phyloP scores from a whole-genome alignment of 1,140 invertebrate genomes.

The Meloidogyne chitwoodi region DNA sequence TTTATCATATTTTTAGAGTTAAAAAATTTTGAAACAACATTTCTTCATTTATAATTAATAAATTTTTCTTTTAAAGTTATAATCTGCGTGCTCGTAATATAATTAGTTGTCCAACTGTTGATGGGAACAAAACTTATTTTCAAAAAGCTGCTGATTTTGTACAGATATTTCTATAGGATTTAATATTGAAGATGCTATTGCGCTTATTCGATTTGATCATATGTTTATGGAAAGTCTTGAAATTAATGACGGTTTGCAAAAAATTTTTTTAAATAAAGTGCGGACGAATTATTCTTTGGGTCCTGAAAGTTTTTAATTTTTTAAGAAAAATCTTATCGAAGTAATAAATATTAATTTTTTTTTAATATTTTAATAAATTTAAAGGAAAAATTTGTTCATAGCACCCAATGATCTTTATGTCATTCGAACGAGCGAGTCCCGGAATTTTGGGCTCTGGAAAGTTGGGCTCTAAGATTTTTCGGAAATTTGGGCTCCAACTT shows the following conservation, averaged over 20 bases:
- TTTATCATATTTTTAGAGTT: no score
- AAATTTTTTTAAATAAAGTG: not conserved
- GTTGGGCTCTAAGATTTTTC: no score
- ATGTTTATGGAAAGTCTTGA: slow-evolving; percentile 95
- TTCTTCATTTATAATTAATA: not conserved
- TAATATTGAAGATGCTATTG: slow-evolving; percentile 92
- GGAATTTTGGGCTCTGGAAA: no score
- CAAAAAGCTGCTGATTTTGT: slow-evolving; percentile 98
- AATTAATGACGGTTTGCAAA: slow-evolving; percentile 74
- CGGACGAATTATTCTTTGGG: no score
- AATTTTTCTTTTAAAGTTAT: slow-evolving; percentile 66
- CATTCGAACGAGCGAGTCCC: no score
- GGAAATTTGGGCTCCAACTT: no score
- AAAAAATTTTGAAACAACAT: not conserved
- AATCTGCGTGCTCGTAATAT: slow-evolving; percentile 86
- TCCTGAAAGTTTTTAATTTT: no score
- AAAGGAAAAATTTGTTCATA: no score
- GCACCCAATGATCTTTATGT: no score
- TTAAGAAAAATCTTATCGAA: no score
- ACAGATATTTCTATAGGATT: slow-evolving; percentile 90
- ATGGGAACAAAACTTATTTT: slow-evolving; percentile 75
- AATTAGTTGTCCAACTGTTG: slow-evolving; percentile 65
- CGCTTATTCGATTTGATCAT: slow-evolving; percentile 88
- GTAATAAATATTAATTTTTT: no score
- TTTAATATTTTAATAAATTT: no score